Base-by-base conservation (phyloP, 2,113 vertebrate genomes). In the Siniperca knerii region DNA sequence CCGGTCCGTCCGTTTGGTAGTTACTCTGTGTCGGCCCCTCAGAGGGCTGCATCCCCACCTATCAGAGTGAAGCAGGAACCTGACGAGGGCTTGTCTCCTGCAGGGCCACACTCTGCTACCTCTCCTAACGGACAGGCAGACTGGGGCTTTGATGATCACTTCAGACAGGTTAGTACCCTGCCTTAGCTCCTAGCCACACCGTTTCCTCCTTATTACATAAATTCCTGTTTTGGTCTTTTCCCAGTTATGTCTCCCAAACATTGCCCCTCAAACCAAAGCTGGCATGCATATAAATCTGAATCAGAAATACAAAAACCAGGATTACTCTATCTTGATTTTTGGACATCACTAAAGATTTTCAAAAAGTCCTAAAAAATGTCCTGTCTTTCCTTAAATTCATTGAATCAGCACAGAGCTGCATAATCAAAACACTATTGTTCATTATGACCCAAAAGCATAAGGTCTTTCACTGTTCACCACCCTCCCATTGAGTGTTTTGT, bases 91-190 rank as follows among this genome's bases (percentile, higher is more conserved):
- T 77, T 93, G 54, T 96, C 95, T 46, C 96, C 96, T 3, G 96
- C 93, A 2, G 95, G 90, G 2, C 93, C 92, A 18, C 93, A 95
- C 0, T 95, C 95, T 1, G 87, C 94, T 0, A 57, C 94, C 23
- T 96, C 97, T 18, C 89, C 96, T 0, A 94, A 96, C 0, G 96
- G 95, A 50, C 97, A 96, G 46, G 95, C 95, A 0, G 94, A 91
- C 90, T 99, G 98, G 97, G 95, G 94, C 77, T 94, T 96, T 87
- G 98, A 99, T 0, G 97, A 98, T 75, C 97, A 96, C 77, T 96
- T 98, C 90, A 97, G 97, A 93, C 97, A 97, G 97, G 98, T 99
- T 89, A 96, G 97, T 95, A 33, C 42, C 10, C 57, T 40, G n/a
- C 42, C 33, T 10, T 60, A 48, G 16, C 33, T 48, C 15, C 21